These are phyloP conservation scores for Hydractinia symbiolongicarpus DNA, from an alignment of 30 jellyfish, hydroid and myxozoan species.

Conservation along the genomic window DNA sequence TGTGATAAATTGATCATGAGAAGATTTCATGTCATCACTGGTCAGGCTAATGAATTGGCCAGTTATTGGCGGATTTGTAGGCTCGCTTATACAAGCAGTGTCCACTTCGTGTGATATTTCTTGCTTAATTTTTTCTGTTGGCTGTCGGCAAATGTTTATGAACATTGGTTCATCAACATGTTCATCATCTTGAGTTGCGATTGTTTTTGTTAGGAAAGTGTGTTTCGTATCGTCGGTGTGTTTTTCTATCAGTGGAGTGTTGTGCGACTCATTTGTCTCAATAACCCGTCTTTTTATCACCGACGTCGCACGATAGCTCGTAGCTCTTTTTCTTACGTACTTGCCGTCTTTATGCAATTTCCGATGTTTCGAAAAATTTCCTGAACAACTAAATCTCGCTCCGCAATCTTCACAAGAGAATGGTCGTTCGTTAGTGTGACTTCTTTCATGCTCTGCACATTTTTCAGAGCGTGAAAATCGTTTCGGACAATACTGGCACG, in stretches of 20 bases:
- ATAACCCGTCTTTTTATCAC: no score
- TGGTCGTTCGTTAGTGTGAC: slow-evolving; percentile 22
- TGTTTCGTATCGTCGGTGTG: no score
- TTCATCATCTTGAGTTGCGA: no score
- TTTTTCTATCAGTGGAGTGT: no score
- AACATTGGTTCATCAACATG: no score
- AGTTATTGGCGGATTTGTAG: background rate
- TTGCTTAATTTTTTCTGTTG: no score
- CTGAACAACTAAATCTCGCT: slow-evolving; percentile 20
- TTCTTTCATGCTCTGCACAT: slow-evolving; percentile 24
- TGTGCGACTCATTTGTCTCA: no score
- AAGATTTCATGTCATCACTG: background rate
- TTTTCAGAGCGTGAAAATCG: slow-evolving; percentile 26
- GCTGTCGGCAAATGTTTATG: no score
- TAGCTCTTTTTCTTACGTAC: background rate
- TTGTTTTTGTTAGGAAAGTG: no score
- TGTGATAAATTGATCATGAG: background rate
- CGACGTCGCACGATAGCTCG: background rate
- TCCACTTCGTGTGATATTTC: no score
- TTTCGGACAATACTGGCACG: slow-evolving; percentile 30
- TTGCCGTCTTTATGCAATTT: slow-evolving; percentile 16
- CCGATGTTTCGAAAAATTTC: slow-evolving; percentile 25
- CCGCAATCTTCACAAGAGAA: slow-evolving; percentile 23
- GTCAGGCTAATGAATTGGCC: background rate
- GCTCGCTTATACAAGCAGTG: background rate